Percentiles rank a stretch among this genome's conserved stretches.
These are phyloP conservation scores for Austrofundulus limnaeus DNA, from an alignment of 2,113 vertebrate genomes.

Conservation along the genomic window DNA sequence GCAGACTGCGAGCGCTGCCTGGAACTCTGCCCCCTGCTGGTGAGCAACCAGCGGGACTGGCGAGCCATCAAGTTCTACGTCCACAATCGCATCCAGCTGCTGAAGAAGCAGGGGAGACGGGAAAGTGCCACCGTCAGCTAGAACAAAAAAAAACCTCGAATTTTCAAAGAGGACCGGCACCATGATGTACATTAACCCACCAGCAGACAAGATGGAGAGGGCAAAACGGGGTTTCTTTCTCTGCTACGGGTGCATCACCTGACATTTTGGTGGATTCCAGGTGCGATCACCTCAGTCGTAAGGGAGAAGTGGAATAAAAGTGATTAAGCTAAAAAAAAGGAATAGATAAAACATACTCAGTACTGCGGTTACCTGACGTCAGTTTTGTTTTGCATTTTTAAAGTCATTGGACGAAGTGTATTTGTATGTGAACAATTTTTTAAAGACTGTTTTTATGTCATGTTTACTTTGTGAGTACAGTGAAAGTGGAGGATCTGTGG, in stretches of 20 bases:
- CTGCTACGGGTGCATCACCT: slow-evolving; percentile 21
- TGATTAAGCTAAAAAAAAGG: slow-evolving; percentile 30
- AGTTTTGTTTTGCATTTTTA: slow-evolving; percentile 39
- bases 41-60: slow-evolving; percentile 82
- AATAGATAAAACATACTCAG: slow-evolving; percentile 3
- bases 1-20: slow-evolving; percentile 82
- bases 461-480: slow-evolving; percentile 27
- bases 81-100: slow-evolving; percentile 83
- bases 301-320: slow-evolving; percentile 49
- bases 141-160: neutral
- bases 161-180: neutral
- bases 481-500: neutral
- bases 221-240: slow-evolving; percentile 14
- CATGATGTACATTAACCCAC: slow-evolving; percentile 42
- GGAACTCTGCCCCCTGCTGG: slow-evolving; percentile 80
- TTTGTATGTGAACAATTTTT: slow-evolving; percentile 27
- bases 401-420: slow-evolving; percentile 34
- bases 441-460: slow-evolving; percentile 6
- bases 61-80: slow-evolving; percentile 83
- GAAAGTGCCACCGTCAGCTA: slow-evolving; percentile 70
- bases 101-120: slow-evolving; percentile 78
- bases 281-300: slow-evolving; percentile 23
- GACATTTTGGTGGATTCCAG: slow-evolving; percentile 12
- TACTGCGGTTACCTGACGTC: slow-evolving; percentile 17
- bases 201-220: slow-evolving; percentile 52